Base-by-base conservation (phyloP, 2,888 invertebrate genomes). In the Drosophila birchii region DNA sequence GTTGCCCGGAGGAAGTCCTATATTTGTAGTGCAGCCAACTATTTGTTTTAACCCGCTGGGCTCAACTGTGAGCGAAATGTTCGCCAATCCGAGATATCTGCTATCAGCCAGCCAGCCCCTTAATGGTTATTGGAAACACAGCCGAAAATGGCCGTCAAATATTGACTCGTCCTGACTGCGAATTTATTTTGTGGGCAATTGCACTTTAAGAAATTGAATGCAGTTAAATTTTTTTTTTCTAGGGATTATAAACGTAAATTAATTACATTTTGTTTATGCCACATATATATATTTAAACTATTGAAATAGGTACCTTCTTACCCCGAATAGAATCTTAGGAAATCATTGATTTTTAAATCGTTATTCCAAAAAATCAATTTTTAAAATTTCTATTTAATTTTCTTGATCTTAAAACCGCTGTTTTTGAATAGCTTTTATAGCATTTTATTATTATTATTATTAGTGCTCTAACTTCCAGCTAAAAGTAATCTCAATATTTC, bases 1-100 rank as follows among this genome's bases (percentile, higher is more conserved):
- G 54, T 39, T 59, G 38, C 38, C 11, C 41, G 20, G 53, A 87
- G 81, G 83, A 83, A 88, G 71, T 83, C 71, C 63, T 80, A 75
- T 86, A 84, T 84, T 84, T 84, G 83, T 88, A 86, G 83, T 80
- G 75, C 70, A 56, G 58, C 54, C 74, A 84, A 88, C 88, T 84
- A 84, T 84, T 86, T 84, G 86, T 88, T 82, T 88, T 54, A 75
- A 78, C 83, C 83, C 83, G 88, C 86, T 88, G 88, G 72, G 78
- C 78, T 55, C 66, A 55, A 72, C 76, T 83, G 78, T 79, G 83
- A 69, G 78, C 76, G 41, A 82, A 84, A 85, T 88, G 86, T 76
- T 80, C 72, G 60, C 86, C 70, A 82, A 76, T 88, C 70, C 64
- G 51, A 36, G 51, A 51, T 57, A 62, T 56, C 47, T 41, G 63